phyloP scores from a whole-genome alignment of 2,888 invertebrate genomes.

The Ecdyonurus torrentis region DNA sequence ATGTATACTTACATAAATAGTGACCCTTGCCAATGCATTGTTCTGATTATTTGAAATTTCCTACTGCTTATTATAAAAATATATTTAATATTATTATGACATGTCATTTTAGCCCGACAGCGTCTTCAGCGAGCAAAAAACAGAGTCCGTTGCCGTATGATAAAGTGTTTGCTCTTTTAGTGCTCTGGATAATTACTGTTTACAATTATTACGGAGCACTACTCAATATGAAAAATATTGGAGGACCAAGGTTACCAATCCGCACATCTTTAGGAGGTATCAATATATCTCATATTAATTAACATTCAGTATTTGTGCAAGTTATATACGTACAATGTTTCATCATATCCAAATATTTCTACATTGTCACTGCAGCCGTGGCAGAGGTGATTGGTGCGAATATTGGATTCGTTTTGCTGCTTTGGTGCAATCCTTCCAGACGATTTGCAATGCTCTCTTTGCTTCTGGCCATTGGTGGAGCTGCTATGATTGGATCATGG shows the following conservation, averaged over 20 bases:
- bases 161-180: slow-evolving; percentile 4
- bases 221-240: slow-evolving; percentile 29
- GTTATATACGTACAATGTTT: no score
- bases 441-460: not conserved
- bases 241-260: slow-evolving; percentile 23
- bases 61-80: no score
- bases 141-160: not conserved
- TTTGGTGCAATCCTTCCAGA: not conserved
- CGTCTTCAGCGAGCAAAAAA: not conserved
- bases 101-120: no score
- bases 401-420: not conserved
- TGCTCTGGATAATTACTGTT: slow-evolving; percentile 7
- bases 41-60: no score
- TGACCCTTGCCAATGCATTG: no score
- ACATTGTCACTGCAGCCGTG: slow-evolving; percentile 1
- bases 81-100: no score
- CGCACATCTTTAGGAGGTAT: slow-evolving; percentile 27
- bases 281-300: not conserved
- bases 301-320: no score
- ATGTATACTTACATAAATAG: no score
- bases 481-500: not conserved
- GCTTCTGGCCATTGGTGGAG: not conserved
- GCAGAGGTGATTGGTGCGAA: slow-evolving; percentile 5
- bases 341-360: no score
- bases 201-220: slow-evolving; percentile 27